phyloP scores from a whole-genome alignment of 2,797 vertebrate genomes.

The Zalophus californianus region DNA sequence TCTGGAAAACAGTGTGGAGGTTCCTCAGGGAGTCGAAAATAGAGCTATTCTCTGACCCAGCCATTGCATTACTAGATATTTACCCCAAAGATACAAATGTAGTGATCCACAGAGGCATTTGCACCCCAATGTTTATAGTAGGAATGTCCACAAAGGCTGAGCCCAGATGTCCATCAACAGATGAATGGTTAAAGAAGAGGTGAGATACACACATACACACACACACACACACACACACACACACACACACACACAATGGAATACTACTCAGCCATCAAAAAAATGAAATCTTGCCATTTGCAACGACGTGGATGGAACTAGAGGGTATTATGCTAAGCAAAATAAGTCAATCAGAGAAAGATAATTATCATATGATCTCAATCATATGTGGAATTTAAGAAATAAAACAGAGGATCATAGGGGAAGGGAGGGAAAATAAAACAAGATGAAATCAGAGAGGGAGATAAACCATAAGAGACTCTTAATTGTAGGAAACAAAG shows the following conservation, averaged over 20 bases:
- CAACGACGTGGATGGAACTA: neutral
- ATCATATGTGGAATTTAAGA: neutral
- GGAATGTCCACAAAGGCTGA: neutral
- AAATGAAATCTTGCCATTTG: neutral
- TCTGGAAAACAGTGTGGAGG: neutral
- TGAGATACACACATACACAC: no score
- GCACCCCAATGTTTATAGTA: neutral
- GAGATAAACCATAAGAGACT: neutral
- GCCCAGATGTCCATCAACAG: neutral
- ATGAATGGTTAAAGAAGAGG: neutral
- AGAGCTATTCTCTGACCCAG: neutral
- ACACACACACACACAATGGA: neutral
- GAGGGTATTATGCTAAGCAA: neutral
- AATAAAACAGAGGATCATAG: neutral
- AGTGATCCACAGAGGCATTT: neutral
- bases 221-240: no score
- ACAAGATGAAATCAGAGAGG: neutral
- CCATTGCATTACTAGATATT: neutral
- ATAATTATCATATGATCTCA: neutral
- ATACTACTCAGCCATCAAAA: neutral
- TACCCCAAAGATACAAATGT: neutral
- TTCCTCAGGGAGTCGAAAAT: neutral
- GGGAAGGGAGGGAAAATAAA: neutral
- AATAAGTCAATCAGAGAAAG: neutral
- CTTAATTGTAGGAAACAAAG: neutral